Conservation (phyloP, 2,797 vertebrate genomes). For the Numenius phaeopus region DNA sequence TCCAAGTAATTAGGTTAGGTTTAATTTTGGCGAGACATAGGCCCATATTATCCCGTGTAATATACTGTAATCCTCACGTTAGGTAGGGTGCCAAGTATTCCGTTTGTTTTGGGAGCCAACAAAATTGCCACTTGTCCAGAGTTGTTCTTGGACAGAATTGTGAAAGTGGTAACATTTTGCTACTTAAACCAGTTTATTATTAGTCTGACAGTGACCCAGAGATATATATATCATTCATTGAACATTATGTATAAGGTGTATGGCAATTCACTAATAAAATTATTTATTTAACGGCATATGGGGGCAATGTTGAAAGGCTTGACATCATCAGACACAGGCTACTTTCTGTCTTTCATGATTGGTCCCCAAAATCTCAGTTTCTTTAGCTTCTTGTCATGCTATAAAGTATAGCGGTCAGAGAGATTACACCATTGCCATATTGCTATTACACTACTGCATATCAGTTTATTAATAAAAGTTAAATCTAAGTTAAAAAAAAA, state of each 20-base stretch:
- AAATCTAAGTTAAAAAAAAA: neutral
- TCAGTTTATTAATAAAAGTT: neutral
- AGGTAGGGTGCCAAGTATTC: slow-evolving; percentile 62
- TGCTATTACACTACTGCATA: neutral
- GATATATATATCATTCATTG: neutral
- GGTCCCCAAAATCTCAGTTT: neutral
- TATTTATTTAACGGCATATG: neutral
- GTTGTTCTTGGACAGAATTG: slow-evolving; percentile 61
- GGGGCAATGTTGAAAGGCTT: neutral
- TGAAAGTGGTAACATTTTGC: slow-evolving; percentile 46
- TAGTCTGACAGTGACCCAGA: slow-evolving; percentile 7
- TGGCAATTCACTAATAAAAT: neutral
- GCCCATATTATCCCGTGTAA: slow-evolving; percentile 53
- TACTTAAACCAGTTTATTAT: slow-evolving; percentile 14
- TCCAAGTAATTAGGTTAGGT: slow-evolving; percentile 62
- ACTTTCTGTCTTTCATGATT: neutral
- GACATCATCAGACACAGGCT: neutral
- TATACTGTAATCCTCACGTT: slow-evolving; percentile 60
- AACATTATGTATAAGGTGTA: neutral
- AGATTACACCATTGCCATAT: neutral
- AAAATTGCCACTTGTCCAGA: slow-evolving; percentile 69
- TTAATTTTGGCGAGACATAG: slow-evolving; percentile 62
- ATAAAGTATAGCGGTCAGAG: neutral
- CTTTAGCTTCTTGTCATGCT: neutral
- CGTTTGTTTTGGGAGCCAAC: slow-evolving; percentile 66